Percentiles rank a stretch among this genome's conserved stretches.
Evolutionary conservation across 2,888 invertebrate genomes (phyloP).

Genomic region (Conomelus anceps): DNA sequence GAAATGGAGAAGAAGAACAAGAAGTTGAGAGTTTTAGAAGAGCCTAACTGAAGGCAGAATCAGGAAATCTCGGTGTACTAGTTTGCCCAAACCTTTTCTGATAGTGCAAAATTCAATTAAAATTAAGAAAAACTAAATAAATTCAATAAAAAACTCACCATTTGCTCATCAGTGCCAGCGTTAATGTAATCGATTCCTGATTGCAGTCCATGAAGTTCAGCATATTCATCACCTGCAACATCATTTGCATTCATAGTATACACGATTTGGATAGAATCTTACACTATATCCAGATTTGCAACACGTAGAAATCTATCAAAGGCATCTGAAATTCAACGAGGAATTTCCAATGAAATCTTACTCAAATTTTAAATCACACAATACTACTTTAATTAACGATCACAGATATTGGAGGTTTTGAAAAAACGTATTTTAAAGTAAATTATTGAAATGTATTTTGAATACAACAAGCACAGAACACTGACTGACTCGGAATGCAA

Average conservation of each 20-base stretch:
- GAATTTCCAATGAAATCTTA: neutral
- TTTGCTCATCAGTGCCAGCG: slow-evolving; percentile 52
- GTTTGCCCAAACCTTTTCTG: too few species aligned
- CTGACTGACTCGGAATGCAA: neutral
- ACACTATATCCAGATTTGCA: slow-evolving; percentile 1
- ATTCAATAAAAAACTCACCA: slow-evolving; percentile 43
- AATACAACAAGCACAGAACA: neutral
- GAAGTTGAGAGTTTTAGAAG: too few species aligned
- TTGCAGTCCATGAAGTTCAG: slow-evolving; percentile 30
- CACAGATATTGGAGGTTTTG: neutral
- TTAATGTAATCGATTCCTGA: slow-evolving; percentile 47
- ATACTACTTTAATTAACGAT: neutral
- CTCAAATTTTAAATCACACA: neutral
- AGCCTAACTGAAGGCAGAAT: too few species aligned
- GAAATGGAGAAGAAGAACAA: too few species aligned
- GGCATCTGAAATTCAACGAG: neutral
- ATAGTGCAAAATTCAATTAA: neutral
- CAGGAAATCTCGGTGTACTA: too few species aligned
- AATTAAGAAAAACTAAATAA: neutral
- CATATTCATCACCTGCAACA: slow-evolving; percentile 25
- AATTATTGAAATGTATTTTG: neutral
- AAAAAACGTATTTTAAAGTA: neutral
- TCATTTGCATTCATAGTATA: neutral
- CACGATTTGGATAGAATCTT: neutral
- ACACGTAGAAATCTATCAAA: neutral